phyloP scores from a whole-genome alignment of 2,797 vertebrate genomes.

The Carduelis carduelis region DNA sequence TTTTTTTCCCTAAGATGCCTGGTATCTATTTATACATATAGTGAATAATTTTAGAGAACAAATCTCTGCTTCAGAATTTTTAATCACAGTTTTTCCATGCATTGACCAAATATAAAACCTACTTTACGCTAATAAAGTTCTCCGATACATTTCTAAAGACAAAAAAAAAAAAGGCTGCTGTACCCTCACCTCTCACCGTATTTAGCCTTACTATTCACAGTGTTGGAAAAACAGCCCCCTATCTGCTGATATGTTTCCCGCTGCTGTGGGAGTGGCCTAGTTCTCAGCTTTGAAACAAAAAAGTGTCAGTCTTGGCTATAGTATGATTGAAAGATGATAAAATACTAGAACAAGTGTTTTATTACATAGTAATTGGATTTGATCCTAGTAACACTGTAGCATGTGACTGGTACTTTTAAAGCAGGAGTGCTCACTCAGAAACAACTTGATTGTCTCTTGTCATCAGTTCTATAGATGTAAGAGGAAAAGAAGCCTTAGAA shows the following conservation, averaged over 20 bases:
- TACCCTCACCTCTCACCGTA: background rate
- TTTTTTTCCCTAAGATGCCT: background rate
- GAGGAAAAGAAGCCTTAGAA: background rate
- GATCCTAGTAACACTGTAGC: background rate
- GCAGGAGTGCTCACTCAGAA: background rate
- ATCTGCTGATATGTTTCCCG: constrained; percentile 1
- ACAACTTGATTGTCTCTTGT: background rate
- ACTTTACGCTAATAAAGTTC: constrained; percentile 24
- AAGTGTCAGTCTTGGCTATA: background rate
- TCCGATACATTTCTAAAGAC: constrained; percentile 8
- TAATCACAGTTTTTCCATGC: constrained; percentile 61
- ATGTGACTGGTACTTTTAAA: background rate
- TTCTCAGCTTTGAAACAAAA: constrained; percentile 20
- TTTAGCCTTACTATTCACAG: background rate
- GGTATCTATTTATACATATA: constrained; percentile 72
- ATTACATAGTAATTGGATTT: background rate
- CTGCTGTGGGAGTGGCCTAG: constrained; percentile 19
- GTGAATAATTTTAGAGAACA: constrained; percentile 58
- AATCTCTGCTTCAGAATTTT: constrained; percentile 17
- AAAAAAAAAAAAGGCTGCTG: background rate
- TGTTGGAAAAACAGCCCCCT: constrained; percentile 39
- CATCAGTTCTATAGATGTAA: background rate
- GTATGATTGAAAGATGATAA: background rate
- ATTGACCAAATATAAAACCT: constrained; percentile 72
- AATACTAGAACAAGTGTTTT: background rate